phyloP scores from a whole-genome alignment of 2,797 vertebrate species.

The Syngnathus rostellatus region DNA sequence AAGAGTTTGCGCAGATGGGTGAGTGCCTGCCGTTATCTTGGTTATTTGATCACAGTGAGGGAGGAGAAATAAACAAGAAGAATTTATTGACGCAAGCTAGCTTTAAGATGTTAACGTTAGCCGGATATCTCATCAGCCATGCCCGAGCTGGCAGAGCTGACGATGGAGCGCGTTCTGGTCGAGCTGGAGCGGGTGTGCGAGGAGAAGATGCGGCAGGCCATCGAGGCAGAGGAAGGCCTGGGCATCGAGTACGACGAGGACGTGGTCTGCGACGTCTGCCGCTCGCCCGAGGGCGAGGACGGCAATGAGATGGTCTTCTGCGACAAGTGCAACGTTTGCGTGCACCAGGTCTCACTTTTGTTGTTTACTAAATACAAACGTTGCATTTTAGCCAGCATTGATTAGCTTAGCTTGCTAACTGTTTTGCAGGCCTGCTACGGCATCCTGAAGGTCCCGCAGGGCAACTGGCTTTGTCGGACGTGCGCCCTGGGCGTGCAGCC shows the following conservation, averaged over 20 bases:
- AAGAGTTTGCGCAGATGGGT: slow-evolving; percentile 91
- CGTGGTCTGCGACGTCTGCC: slow-evolving; percentile 93
- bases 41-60: not conserved
- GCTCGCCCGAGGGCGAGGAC: slow-evolving; percentile 91
- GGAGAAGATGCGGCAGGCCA: slow-evolving; percentile 88
- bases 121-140: slow-evolving; percentile 61
- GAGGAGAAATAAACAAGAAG: too few species aligned
- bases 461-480: slow-evolving; percentile 92
- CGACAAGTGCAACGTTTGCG: slow-evolving; percentile 95
- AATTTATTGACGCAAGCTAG: not conserved
- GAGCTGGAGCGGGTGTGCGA: slow-evolving; percentile 85
- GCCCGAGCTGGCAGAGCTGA: slow-evolving; percentile 85
- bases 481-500: slow-evolving; percentile 92
- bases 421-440: slow-evolving; percentile 83
- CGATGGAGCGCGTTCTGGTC: slow-evolving; percentile 84
- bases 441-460: slow-evolving; percentile 91
- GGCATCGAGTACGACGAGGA: slow-evolving; percentile 96
- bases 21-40: slow-evolving; percentile 22
- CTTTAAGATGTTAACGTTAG: not conserved
- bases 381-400: not conserved
- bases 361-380: too few species aligned
- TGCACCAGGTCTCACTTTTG: slow-evolving; percentile 78
- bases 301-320: slow-evolving; percentile 98
- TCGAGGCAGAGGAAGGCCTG: slow-evolving; percentile 87
- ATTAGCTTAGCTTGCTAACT: not conserved